Evolutionary conservation across 1,140 invertebrate species (phyloP).

Genomic region (Schmidtea mediterranea): DNA sequence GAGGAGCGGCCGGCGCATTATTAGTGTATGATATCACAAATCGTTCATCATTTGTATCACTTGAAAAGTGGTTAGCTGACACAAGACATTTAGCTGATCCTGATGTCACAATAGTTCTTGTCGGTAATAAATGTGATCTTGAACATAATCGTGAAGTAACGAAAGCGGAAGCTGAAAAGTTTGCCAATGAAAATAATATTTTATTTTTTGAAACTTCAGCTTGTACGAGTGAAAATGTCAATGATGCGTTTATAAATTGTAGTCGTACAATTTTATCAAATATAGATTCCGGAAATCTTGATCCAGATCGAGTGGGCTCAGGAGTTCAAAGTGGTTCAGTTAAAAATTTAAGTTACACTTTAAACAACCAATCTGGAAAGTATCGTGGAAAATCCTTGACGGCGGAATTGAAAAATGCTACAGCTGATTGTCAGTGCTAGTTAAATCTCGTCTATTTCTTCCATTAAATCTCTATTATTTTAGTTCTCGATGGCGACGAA

Average conservation of each 20-base stretch:
- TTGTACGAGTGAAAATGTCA: background rate
- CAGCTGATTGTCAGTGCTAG: too few relatives aligned
- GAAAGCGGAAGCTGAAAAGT: background rate
- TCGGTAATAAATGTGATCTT: constrained; percentile 54
- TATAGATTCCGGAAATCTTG: too few relatives aligned
- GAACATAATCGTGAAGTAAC: constrained; percentile 29
- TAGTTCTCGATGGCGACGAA: too few relatives aligned
- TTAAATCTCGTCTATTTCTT: too few relatives aligned
- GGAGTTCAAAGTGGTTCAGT: too few relatives aligned
- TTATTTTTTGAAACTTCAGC: background rate
- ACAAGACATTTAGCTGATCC: constrained; percentile 24
- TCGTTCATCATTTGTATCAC: constrained; percentile 13
- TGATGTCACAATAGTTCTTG: constrained; percentile 42
- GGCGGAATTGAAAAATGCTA: too few relatives aligned
- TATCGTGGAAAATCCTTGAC: too few relatives aligned
- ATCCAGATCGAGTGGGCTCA: too few relatives aligned
- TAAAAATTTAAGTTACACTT: too few relatives aligned
- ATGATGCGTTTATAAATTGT: background rate
- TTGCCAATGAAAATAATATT: background rate
- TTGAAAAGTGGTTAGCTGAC: constrained; percentile 27
- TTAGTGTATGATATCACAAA: constrained; percentile 4
- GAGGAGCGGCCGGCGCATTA: constrained; percentile 33
- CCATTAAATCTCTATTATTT: too few relatives aligned
- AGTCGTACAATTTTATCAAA: too few relatives aligned
- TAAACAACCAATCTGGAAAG: too few relatives aligned